Evolutionary conservation across 2,888 invertebrate genomes (phyloP), one percentile per base, ranked within the genome.

Genomic region (Euzophera pinguis): DNA sequence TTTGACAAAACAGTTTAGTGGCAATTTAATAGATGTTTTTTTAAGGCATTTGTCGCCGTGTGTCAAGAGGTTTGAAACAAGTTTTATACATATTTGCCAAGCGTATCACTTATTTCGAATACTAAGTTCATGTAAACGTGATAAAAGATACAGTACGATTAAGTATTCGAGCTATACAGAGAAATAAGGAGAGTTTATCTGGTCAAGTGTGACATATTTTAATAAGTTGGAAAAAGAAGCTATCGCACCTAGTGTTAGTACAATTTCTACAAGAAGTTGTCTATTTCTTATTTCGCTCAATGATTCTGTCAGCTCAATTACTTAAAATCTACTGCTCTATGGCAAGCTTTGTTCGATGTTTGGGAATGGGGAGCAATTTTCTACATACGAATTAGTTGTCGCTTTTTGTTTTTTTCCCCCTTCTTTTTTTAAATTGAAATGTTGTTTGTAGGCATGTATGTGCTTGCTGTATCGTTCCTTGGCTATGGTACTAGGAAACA

Each of bases 401-500:
- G 29, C 29, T 13, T 45, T 12, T 45, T 13, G 8, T n/a, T 14
- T 41, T 12, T 41, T 17, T 17, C 32, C 29, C 7, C 4, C 29
- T 2, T 22, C 22, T 32, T 45, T 32, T 50, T 39, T 50, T 32
- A 50, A 39, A 16, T 27, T n/a, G 8, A 50, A 9, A 12, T 60
- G 71, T 70, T 72, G 63, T 73, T 79, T 73, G 58, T 86, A 87
- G 87, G 84, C 73, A 75, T 85, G 54, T 84, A 79, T 78, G 74
- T 79, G 62, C 75, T 87, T 71, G 84, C 84, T 22, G 74, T 86
- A 63, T 77, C 83, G 41, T 79, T 84, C 71, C 67, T 88, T 57
- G 85, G 82, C 68, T 75, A 81, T 61, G 73, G 78, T 72, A 69
- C 78, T 60, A 81, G 78, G 67, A 84, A 83, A 65, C 70, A 77